Base-by-base conservation (phyloP, 2,797 vertebrate genomes). In the Eremophila alpestris region DNA sequence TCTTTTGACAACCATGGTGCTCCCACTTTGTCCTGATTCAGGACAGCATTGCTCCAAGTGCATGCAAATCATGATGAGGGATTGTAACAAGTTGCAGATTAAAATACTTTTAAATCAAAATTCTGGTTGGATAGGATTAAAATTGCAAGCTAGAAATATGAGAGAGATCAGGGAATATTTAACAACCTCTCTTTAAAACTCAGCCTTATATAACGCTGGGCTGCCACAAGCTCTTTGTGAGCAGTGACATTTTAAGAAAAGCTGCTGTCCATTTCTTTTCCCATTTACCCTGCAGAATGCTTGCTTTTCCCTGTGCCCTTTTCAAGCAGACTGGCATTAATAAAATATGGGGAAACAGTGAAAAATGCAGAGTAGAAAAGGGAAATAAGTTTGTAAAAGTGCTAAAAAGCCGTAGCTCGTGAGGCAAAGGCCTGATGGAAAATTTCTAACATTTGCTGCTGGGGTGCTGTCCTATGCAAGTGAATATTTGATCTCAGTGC, bases 21-120 rank as follows among this genome's bases (percentile, higher is more conserved):
- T 84, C 90, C 70, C 89, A 38, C 29, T 95, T 95, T 90, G 91
- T 93, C 88, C 92, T 96, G 78, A 95, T 97, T 94, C 90, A 54
- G 56, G 88, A 83, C 40, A 80, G 56, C 36, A 60, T 76, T 97
- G 89, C 93, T 95, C 68, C 87, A 30, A 46, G 90, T 62, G 86
- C 55, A 55, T 78, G 45, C 51, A 87, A 97, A 95, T 92, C 64
- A 89, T 38, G 64, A 93, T 65, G 56, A 78, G 83, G 52, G 41
- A 80, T 71, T 94, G 41, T 83, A 95, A 59, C n/a, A 77, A 74
- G 77, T 24, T 93, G 41, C 41, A 74, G 32, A 62, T 94, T 67
- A 70, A 95, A 94, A 82, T 75, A 73, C 13, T 86, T 94, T 30
- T 88, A 65, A 59, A 60, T 78, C 24, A 79, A 76, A 82, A n/a